Conservation (phyloP, 2,888 invertebrate genomes). For the Aphidius colemani region DNA sequence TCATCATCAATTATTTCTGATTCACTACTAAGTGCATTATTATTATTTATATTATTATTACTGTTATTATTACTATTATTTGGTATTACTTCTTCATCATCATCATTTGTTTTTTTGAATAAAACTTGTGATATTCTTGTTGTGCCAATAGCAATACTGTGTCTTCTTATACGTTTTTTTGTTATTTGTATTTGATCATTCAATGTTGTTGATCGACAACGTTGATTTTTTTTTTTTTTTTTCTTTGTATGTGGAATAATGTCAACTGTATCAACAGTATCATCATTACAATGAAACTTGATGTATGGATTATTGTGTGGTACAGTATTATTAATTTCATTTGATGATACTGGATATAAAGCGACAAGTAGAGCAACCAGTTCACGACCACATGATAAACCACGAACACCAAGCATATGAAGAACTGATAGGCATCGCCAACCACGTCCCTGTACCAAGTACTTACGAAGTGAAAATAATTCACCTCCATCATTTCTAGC, state of each 20-base stretch:
- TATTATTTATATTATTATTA: slow-evolving; percentile 14
- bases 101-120: slow-evolving; percentile 25
- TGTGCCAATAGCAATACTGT: slow-evolving; percentile 17
- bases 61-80: slow-evolving; percentile 26
- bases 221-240: slow-evolving; percentile 31
- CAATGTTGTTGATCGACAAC: slow-evolving; percentile 11
- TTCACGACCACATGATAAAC: slow-evolving; percentile 67
- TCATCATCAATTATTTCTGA: slow-evolving; percentile 55
- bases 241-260: slow-evolving; percentile 48
- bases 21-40: slow-evolving; percentile 46
- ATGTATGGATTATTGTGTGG: slow-evolving; percentile 45
- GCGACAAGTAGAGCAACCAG: slow-evolving; percentile 67
- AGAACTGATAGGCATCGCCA: slow-evolving; percentile 68
- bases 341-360: slow-evolving; percentile 58
- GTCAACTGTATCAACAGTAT: slow-evolving; percentile 51
- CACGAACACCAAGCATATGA: slow-evolving; percentile 65
- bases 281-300: slow-evolving; percentile 48
- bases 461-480: slow-evolving; percentile 61
- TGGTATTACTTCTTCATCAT: slow-evolving; percentile 63
- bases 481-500: slow-evolving; percentile 54
- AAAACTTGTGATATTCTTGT: slow-evolving; percentile 17
- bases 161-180: slow-evolving; percentile 27
- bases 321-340: slow-evolving; percentile 20
- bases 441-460: slow-evolving; percentile 66
- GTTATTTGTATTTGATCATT: slow-evolving; percentile 9